These are phyloP conservation scores for Eristalinus aeneus DNA, from an alignment of 2,888 invertebrate genomes.

Conservation along the genomic window DNA sequence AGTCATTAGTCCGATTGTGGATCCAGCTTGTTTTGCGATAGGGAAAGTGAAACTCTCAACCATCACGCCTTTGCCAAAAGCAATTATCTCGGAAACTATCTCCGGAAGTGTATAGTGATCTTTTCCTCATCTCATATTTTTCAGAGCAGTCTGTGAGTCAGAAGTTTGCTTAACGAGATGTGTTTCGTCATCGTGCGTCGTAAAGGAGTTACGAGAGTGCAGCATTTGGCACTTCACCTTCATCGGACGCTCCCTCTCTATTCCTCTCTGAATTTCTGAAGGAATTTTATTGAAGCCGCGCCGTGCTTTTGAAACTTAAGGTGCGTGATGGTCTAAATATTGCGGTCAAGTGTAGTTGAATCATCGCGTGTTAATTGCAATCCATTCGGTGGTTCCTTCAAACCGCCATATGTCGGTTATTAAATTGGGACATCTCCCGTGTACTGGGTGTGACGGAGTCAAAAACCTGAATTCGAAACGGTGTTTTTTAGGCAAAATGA, in stretches of 20 bases:
- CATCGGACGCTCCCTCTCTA: background rate
- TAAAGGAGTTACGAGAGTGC: background rate
- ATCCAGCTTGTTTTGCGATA: background rate
- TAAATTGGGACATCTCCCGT: background rate
- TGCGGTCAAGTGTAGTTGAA: background rate
- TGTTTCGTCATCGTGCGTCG: background rate
- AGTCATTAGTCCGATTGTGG: background rate
- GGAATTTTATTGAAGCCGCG: background rate
- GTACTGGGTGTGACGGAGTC: background rate
- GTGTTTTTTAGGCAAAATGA: background rate
- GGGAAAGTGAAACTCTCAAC: background rate
- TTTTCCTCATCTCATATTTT: background rate
- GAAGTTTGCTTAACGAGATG: background rate
- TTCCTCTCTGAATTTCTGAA: background rate
- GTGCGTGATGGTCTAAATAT: background rate
- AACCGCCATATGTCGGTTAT: background rate
- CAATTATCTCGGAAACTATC: background rate
- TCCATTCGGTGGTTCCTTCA: no score
- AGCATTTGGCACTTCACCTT: background rate
- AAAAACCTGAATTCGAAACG: background rate
- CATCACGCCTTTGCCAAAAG: background rate
- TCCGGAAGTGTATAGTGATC: background rate
- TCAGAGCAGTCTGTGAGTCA: background rate
- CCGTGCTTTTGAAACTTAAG: background rate
- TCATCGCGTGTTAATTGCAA: background rate